Evolutionary conservation across 2,888 invertebrate species (phyloP), one percentile per base, ranked within the genome.

Genomic region (Apamea sordens): DNA sequence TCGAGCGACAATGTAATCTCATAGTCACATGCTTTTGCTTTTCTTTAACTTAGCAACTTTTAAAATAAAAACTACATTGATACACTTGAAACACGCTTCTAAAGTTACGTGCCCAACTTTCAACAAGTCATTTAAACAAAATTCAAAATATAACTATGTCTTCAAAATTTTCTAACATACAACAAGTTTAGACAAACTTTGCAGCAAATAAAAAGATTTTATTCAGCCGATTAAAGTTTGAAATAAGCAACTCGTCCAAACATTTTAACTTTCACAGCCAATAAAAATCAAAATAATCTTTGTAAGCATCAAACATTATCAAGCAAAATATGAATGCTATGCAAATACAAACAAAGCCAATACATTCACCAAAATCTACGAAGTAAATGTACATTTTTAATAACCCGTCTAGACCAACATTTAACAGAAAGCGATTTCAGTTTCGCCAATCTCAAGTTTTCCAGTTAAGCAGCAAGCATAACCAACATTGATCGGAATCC

Each of bases 371-470:
- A 87, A 94, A 94, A 93, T 94, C 92, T 92, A 94, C 93, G 90
- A 88, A 91, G 93, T 94, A 93, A 15, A 47, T 15, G 47, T 94
- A 94, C 92, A 94, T 95, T 95, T 94, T 94, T 95, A 96, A 96
- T 96, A 95, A 94, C 94, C 92, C 92, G 96, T 96, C 96, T 96
- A 96, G 96, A 96, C 96, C 94, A 93, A 93, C 91, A 93, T 94
- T 94, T 84, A 84, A 86, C 82, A 87, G 89, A 90, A 91, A 93
- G 89, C 92, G 89, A 93, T 94, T 95, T 94, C 91, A 94, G 94
- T 92, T 93, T 93, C 88, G 89, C 91, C 94, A 93, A 93, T 93
- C 91, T 90, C 90, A 95, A 96, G 94, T 94, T 95, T 94, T 93
- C 94, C 92, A 94, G 94, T 95, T 91, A 92, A 91, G 87, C 28